phyloP scores from a whole-genome alignment of 2,888 invertebrate species.

The Dryobotodes eremita region DNA sequence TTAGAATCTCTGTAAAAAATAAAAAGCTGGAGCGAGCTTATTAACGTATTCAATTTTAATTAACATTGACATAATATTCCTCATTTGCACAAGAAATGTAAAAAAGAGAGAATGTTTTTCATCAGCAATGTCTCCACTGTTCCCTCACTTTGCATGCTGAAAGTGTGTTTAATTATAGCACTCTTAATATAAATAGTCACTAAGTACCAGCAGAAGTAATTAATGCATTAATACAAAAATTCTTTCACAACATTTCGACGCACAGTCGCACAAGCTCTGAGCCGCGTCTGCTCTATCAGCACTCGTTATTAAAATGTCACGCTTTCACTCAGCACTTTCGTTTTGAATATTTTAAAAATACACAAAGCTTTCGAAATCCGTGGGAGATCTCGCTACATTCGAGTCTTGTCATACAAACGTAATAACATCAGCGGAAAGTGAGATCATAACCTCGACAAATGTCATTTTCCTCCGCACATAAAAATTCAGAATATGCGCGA shows the following conservation, averaged over 20 bases:
- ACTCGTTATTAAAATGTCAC: slow-evolving; percentile 80
- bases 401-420: slow-evolving; percentile 47
- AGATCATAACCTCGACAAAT: slow-evolving; percentile 47
- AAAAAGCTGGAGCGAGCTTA: background rate
- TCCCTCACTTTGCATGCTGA: slow-evolving; percentile 31
- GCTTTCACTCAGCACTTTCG: slow-evolving; percentile 84
- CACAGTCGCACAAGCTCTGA: slow-evolving; percentile 36
- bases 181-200: slow-evolving; percentile 38
- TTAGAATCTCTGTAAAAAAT: background rate
- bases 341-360: slow-evolving; percentile 78
- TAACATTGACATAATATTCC: slow-evolving; percentile 15
- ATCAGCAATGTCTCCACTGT: background rate
- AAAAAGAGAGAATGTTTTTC: slow-evolving; percentile 7
- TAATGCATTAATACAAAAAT: slow-evolving; percentile 53
- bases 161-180: slow-evolving; percentile 53
- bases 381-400: slow-evolving; percentile 61
- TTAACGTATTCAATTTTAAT: background rate
- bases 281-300: slow-evolving; percentile 69
- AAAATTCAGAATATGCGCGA: slow-evolving; percentile 26
- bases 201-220: slow-evolving; percentile 49
- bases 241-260: slow-evolving; percentile 53
- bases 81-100: background rate
- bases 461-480: slow-evolving; percentile 36
- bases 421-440: slow-evolving; percentile 35
- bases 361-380: slow-evolving; percentile 76